Base-by-base conservation (phyloP, 2,888 invertebrate genomes). In the Microctonus hyperodae region DNA sequence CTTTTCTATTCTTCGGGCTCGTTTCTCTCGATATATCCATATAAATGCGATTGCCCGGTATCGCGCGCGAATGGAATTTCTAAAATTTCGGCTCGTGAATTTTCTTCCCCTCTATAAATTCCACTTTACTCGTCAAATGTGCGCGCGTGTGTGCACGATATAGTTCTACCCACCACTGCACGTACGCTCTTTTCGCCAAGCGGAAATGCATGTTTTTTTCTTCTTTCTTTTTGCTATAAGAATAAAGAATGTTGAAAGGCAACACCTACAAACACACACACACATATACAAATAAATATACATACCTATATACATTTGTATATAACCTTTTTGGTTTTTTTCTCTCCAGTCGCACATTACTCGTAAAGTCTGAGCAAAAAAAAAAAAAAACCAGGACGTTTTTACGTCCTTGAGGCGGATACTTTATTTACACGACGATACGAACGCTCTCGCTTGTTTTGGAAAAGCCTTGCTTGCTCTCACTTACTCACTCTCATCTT, bases 31-130 rank as follows among this genome's bases (percentile, higher is more conserved):
- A 5, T 5, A 35, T 16, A 16, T 16, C 16, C 9, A 44, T 20
- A 44, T 16, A 13, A 25, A 22, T 58, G 44, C 61, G 57, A 64
- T 61, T 50, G 70, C 62, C 68, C 66, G 70, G 40, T 59, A 53
- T 33, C 53, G 53, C 55, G 55, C 56, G 67, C 57, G 68, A 37
- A 67, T 69, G 65, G 69, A 72, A 72, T 69, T 66, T 50, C 65
- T 69, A 65, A 70, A 64, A 70, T 60, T 69, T 72, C 67, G 53
- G 55, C 58, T 44, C 44, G 16, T 31, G 60, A 53, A 55, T 60
- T 59, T 65, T 59, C 59, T 53, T n/a, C 35, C 60, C 53, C 53
- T 40, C 53, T 40, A 65, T 65, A 65, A 65, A 65, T 65, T 53
- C 53, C 40, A 44, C 55, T 60, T 62, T 65, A 16, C 44, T 44